Evolutionary conservation across 2,113 vertebrate species (phyloP).

Genomic region (Zosterops pallidus): DNA sequence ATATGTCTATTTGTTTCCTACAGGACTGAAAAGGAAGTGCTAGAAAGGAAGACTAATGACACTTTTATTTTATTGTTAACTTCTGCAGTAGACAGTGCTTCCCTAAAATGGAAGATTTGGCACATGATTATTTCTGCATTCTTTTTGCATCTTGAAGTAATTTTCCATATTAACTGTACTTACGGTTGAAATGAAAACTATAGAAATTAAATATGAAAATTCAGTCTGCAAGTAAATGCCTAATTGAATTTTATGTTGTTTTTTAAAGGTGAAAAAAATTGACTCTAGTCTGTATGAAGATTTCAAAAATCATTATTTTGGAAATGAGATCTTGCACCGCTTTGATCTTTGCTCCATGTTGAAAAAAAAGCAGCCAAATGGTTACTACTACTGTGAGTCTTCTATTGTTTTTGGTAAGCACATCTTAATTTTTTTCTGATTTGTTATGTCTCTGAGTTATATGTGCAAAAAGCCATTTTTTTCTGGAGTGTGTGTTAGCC

Average conservation of each 20-base stretch:
- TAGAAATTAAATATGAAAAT: neutral
- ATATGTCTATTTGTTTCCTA: neutral
- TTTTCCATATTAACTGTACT: neutral
- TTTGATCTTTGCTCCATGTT: conserved; percentile 96
- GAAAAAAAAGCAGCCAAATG: conserved; percentile 89
- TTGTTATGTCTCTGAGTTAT: neutral
- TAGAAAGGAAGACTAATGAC: neutral
- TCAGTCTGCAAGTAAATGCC: neutral
- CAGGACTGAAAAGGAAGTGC: neutral
- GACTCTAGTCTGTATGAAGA: conserved; percentile 81
- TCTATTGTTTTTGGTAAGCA: conserved; percentile 87
- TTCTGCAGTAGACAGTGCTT: neutral
- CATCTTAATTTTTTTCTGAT: neutral
- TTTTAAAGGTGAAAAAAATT: conserved; percentile 89
- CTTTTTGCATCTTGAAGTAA: neutral
- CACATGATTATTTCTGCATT: neutral
- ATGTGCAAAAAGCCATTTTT: neutral
- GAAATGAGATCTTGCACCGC: conserved; percentile 82
- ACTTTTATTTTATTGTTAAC: neutral
- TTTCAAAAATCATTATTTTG: conserved; percentile 82
- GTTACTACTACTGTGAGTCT: conserved; percentile 92
- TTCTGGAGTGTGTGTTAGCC: neutral
- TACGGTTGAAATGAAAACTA: neutral
- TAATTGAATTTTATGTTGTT: conserved; percentile 53
- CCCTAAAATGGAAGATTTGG: neutral